A percentile compares a stretch with the other conserved stretches of the same genome.
These are phyloP conservation scores for Alcedo atthis DNA, from an alignment of 2,797 vertebrate genomes.

Conservation along the genomic window DNA sequence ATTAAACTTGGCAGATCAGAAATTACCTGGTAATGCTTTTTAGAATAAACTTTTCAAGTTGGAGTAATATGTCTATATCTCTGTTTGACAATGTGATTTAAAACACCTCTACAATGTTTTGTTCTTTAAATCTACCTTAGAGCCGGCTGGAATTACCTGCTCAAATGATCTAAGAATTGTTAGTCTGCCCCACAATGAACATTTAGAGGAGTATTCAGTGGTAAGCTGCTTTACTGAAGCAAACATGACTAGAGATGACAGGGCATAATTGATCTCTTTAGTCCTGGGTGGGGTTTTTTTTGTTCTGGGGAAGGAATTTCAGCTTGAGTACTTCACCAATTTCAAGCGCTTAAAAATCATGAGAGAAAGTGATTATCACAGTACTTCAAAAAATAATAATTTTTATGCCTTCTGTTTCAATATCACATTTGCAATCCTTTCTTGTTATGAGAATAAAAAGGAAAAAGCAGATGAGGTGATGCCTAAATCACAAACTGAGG, in stretches of 20 bases:
- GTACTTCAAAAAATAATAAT: rapidly evolving
- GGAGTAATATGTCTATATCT: neutral
- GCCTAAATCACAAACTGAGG: neutral
- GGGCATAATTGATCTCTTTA: neutral
- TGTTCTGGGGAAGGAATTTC: neutral
- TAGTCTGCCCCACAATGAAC: neutral
- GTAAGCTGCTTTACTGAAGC: neutral
- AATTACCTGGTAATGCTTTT: neutral
- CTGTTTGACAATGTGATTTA: neutral
- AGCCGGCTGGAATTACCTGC: neutral
- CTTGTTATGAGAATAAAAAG: neutral
- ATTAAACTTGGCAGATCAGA: neutral
- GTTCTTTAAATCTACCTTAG: neutral
- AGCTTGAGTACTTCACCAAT: neutral
- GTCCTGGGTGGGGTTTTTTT: rapidly evolving
- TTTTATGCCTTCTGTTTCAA: neutral
- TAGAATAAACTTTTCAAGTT: neutral
- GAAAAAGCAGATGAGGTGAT: neutral
- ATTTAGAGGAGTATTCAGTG: neutral
- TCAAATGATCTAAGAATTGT: neutral
- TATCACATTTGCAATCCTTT: neutral
- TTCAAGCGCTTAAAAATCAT: neutral
- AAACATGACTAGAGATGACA: neutral
- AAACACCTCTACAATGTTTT: neutral
- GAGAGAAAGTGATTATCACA: neutral